Base-by-base conservation (phyloP, 2,113 vertebrate species). In the Triplophysa siluroides region DNA sequence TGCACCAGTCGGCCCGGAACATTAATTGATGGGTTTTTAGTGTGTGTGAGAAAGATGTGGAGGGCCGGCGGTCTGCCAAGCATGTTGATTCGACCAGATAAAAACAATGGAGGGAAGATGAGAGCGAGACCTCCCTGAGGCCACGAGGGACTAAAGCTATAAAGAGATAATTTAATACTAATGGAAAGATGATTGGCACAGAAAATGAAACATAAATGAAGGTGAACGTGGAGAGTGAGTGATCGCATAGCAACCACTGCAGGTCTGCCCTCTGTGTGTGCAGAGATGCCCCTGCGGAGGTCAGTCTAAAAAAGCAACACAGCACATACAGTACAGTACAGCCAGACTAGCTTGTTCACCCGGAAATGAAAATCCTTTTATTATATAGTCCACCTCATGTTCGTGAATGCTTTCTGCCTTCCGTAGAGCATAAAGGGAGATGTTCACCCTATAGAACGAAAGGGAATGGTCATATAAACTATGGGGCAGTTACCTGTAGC, bases 161-260 rank as follows among this genome's bases (percentile, higher is more conserved):
- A 83, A 88, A 81, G 84, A 82, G 65, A 84, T 79, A 83, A 88
- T 89, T 89, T 79, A 86, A 88, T 86, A 90, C 86, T 87, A 90
- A 91, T 91, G 87, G 86, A 56, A 65, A 76, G 85, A 86, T 89
- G 85, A 91, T 88, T 85, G 76, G 83, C 75, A 61, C 1, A 67
- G 79, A 81, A 87, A 84, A 88, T 86, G 85, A 77, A 78, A 84
- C 84, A 89, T 83, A 87, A 89, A 87, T 86, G 83, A 84, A 33
- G 73, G 77, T 70, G 80, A 68, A 83, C 61, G 58, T 4, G 81
- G 76, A 86, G 76, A 87, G 72, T 76, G 83, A 86, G 64, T 81
- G 85, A 91, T 89, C 58, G 29, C 23, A 63, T 47, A 76, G 41
- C n/a, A 60, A 75, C 18, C 18, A 21, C 23, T 26, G 11, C 73